These are phyloP conservation scores for Hybognathus amarus DNA, from an alignment of 2,797 vertebrate species.

Conservation along the genomic window DNA sequence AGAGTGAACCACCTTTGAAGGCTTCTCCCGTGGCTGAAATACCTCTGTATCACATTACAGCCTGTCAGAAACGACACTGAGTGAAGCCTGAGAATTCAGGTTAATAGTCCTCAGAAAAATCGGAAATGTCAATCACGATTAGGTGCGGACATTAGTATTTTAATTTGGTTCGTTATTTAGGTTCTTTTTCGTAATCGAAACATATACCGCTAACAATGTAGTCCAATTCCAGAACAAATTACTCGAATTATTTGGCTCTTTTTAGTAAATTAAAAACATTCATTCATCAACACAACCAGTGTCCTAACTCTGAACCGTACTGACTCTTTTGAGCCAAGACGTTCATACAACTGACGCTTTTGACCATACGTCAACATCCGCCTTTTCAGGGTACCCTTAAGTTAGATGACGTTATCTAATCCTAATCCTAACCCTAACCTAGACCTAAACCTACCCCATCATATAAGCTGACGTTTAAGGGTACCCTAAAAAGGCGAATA, in stretches of 20 bases:
- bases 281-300: neutral
- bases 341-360: too few species aligned
- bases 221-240: neutral
- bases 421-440: too few species aligned
- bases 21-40: conserved; percentile 36
- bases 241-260: neutral
- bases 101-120: conserved; percentile 20
- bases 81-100: conserved; percentile 1
- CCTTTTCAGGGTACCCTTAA: too few species aligned
- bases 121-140: conserved; percentile 5
- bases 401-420: too few species aligned
- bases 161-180: neutral
- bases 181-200: neutral
- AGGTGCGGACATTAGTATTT: conserved; percentile 18
- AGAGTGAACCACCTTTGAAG: conserved; percentile 48
- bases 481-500: too few species aligned
- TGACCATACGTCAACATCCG: too few species aligned
- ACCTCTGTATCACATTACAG: conserved; percentile 51
- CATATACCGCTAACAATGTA: neutral
- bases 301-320: neutral
- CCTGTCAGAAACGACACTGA: conserved; percentile 13
- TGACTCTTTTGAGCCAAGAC: neutral
- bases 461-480: too few species aligned
- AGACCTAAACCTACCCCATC: too few species aligned
- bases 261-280: neutral